Conservation (phyloP, 2,113 vertebrate genomes). For the Archilochus colubris region DNA sequence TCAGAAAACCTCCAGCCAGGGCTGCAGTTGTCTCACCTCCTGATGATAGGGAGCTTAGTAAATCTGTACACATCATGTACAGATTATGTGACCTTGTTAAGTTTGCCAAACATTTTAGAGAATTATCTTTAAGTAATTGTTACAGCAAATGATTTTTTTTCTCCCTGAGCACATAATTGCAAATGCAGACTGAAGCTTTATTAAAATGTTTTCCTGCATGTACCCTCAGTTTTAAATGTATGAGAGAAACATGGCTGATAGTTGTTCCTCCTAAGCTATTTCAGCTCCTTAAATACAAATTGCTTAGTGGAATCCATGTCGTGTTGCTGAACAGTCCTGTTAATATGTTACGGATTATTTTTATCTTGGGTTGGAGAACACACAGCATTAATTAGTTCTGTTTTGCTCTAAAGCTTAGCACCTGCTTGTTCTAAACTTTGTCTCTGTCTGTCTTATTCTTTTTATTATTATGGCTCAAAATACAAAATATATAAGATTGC, state of each 20-base stretch:
- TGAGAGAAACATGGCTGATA: background rate
- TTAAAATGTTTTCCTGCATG: background rate
- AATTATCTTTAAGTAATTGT: background rate
- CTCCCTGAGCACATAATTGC: background rate
- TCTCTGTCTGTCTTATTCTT: background rate
- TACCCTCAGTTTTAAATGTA: background rate
- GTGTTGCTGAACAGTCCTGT: background rate
- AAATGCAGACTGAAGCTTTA: background rate
- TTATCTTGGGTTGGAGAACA: conserved; percentile 9
- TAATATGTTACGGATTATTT: conserved; percentile 21
- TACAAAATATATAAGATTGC: background rate
- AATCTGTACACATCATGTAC: background rate
- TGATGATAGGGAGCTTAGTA: background rate
- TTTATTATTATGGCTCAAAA: background rate
- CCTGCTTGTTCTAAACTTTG: background rate
- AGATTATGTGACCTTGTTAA: background rate
- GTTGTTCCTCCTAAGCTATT: background rate
- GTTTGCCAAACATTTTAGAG: background rate
- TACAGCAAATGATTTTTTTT: background rate
- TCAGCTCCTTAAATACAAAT: background rate
- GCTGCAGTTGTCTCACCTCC: background rate
- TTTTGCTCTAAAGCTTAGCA: conserved; percentile 15
- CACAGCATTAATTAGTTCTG: conserved; percentile 18
- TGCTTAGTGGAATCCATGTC: background rate
- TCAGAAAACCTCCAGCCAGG: background rate